phyloP scores from a whole-genome alignment of 2,888 invertebrate species.

The Gastracanthus pulcherrimus region DNA sequence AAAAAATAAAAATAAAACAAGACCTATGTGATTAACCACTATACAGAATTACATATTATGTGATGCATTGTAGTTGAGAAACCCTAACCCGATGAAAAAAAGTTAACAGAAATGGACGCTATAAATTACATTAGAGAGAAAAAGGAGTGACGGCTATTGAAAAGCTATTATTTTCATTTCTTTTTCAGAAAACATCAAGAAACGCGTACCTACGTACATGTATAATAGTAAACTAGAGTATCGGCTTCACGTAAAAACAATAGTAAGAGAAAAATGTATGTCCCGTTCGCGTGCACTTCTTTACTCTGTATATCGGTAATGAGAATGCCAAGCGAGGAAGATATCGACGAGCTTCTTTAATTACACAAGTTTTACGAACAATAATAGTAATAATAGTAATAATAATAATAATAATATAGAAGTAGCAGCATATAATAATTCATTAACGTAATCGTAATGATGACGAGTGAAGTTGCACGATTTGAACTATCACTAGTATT shows the following conservation, averaged over 20 bases:
- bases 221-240: slow-evolving; percentile 74
- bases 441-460: slow-evolving; percentile 51
- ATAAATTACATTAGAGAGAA: slow-evolving; percentile 55
- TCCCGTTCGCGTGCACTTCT: slow-evolving; percentile 26
- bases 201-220: slow-evolving; percentile 61
- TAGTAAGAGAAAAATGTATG: slow-evolving; percentile 56
- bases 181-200: slow-evolving; percentile 46
- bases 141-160: slow-evolving; percentile 65
- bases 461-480: slow-evolving; percentile 68
- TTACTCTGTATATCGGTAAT: slow-evolving; percentile 31
- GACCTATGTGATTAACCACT: slow-evolving; percentile 13
- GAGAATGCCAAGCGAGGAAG: slow-evolving; percentile 51
- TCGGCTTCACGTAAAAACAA: slow-evolving; percentile 69
- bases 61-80: slow-evolving; percentile 49
- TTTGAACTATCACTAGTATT: slow-evolving; percentile 68
- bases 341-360: slow-evolving; percentile 41
- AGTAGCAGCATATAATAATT: slow-evolving; percentile 40
- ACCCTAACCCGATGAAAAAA: slow-evolving; percentile 43
- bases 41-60: slow-evolving; percentile 40
- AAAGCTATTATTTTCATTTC: slow-evolving; percentile 29
- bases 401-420: slow-evolving; percentile 43
- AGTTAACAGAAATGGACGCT: slow-evolving; percentile 45
- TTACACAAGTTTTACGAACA: slow-evolving; percentile 37
- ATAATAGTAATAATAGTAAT: slow-evolving; percentile 37
- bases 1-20: slow-evolving; percentile 44